Base-by-base conservation (phyloP, 2,797 vertebrate genomes). In the Xenops minutus region DNA sequence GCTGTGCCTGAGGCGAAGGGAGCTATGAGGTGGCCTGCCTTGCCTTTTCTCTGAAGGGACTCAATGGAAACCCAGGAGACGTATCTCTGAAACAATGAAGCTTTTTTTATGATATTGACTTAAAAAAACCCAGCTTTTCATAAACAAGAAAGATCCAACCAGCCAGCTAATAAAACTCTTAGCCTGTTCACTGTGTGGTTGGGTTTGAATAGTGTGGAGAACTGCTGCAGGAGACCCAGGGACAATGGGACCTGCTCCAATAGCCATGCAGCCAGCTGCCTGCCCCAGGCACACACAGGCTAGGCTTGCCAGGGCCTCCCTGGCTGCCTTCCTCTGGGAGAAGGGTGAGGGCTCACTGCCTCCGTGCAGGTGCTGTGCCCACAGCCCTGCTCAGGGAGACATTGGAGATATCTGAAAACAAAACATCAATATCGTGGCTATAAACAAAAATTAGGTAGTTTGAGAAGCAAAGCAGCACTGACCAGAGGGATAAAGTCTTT, bases 361-460 rank as follows among this genome's bases (percentile, higher is more conserved):
- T 17, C 46, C 48, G 67, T 15, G 24, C 0, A 0, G n/a, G 66
- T 12, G 1, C 52, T 39, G 64, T 61, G 22, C 74, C 69, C 27
- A 44, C 21, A 5, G 3, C 73, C 41, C 59, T 39, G 74, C 68
- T 43, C 30, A 4, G 41, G 22, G 56, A 8, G 26, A 64, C 37
- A 6, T 1, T n/a, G 8, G 64, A 3, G 12, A 8, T 2, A 37
- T 12, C 16, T 5, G 8, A 24, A 48, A 58, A 56, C 29, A 34
- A n/a, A 66, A 15, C 37, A 12, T 11, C 15, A 20, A 1, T 3
- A 4, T 24, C 0, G 0, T 22, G 48, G 18, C 62, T 36, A 6
- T 23, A 27, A 58, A 29, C 21, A 5, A 29, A 58, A 49, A 5
- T 5, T 12, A 58, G 43, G 26, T 15, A 20, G n/a, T 2, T 19